Conservation (phyloP, 2,113 vertebrate species). For the Mugil cephalus region DNA sequence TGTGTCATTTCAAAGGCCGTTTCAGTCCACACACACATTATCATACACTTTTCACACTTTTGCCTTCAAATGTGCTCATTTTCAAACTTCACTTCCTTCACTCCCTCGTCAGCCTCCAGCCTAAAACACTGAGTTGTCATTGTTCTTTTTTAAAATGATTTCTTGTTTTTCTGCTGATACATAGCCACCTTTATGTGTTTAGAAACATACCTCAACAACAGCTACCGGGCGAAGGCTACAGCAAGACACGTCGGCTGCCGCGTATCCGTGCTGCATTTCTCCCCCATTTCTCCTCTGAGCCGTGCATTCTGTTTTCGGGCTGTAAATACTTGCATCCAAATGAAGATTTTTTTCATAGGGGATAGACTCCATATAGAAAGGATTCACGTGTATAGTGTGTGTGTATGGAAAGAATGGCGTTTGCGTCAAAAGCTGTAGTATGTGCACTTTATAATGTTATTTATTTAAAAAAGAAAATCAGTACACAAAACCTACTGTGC, state of each 20-base stretch:
- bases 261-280: not conserved
- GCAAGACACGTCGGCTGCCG: not conserved
- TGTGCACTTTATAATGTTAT: slow-evolving; percentile 80
- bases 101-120: slow-evolving; percentile 12
- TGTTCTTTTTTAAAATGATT: slow-evolving; percentile 11
- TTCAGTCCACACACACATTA: slow-evolving; percentile 11
- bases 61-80: slow-evolving; percentile 2
- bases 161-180: slow-evolving; percentile 18
- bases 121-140: slow-evolving; percentile 24
- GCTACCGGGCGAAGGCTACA: slow-evolving; percentile 24
- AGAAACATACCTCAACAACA: slow-evolving; percentile 35
- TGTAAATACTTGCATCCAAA: slow-evolving; percentile 48
- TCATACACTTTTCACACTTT: slow-evolving; percentile 20
- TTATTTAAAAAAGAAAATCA: slow-evolving; percentile 44
- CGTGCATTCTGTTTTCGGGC: not conserved
- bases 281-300: not conserved
- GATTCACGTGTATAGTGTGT: slow-evolving; percentile 13
- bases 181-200: slow-evolving; percentile 7
- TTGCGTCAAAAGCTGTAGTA: slow-evolving; percentile 55
- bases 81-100: slow-evolving; percentile 16
- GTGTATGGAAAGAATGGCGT: slow-evolving; percentile 37
- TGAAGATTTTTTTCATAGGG: not conserved
- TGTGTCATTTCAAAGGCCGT: slow-evolving; percentile 17
- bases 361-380: not conserved
- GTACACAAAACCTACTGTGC: slow-evolving; percentile 26